Evolutionary conservation across 2,888 invertebrate species (phyloP).

Genomic region (Aleiodes alternator): DNA sequence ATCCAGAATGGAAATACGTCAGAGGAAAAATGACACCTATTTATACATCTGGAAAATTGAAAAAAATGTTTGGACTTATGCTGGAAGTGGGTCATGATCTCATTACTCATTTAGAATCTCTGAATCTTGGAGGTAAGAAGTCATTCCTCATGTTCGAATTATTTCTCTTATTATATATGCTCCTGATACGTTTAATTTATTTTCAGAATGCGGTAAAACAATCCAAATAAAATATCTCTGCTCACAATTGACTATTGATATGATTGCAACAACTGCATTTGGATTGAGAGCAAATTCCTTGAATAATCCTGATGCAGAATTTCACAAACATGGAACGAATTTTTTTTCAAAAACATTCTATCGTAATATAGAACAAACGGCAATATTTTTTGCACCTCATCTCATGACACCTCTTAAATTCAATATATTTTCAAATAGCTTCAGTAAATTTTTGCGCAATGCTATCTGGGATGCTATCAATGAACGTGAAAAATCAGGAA

Average conservation of each 20-base stretch:
- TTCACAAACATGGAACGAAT: slow-evolving; percentile 73
- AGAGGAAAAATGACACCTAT: slow-evolving; percentile 75
- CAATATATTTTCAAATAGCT: slow-evolving; percentile 71
- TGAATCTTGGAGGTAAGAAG: slow-evolving; percentile 57
- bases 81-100: slow-evolving; percentile 60
- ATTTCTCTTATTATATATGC: background rate
- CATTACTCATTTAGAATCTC: slow-evolving; percentile 53
- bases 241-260: slow-evolving; percentile 71
- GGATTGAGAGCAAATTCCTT: slow-evolving; percentile 76
- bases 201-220: slow-evolving; percentile 52
- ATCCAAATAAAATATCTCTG: slow-evolving; percentile 67
- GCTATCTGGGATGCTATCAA: slow-evolving; percentile 74
- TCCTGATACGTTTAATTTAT: background rate
- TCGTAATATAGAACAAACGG: slow-evolving; percentile 71
- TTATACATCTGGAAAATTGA: slow-evolving; percentile 72
- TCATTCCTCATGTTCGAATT: background rate
- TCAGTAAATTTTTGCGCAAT: slow-evolving; percentile 70
- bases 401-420: slow-evolving; percentile 69
- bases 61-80: slow-evolving; percentile 67
- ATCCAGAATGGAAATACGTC: slow-evolving; percentile 74
- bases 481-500: slow-evolving; percentile 72
- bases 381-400: slow-evolving; percentile 75
- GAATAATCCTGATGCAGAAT: slow-evolving; percentile 73
- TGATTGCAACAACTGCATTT: slow-evolving; percentile 76
- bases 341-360: slow-evolving; percentile 66